phyloP scores from a whole-genome alignment of 2,797 vertebrate genomes.

The Bovichtus diacanthus region DNA sequence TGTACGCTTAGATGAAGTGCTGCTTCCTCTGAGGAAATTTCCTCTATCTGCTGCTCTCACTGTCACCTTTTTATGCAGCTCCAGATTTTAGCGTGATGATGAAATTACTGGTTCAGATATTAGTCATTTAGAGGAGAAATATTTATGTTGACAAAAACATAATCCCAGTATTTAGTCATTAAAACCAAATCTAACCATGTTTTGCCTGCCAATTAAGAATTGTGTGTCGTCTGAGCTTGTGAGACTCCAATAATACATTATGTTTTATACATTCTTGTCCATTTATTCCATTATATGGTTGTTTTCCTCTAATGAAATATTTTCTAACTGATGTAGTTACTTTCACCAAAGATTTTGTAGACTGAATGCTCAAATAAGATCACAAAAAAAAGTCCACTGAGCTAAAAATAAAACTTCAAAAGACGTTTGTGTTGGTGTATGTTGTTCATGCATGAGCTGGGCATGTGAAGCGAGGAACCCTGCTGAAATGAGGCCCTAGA shows the following conservation, averaged over 20 bases:
- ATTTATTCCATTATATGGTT: constrained; percentile 22
- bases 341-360: constrained; percentile 32
- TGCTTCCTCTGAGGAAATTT: background rate
- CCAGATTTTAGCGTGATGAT: constrained; percentile 13
- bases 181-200: constrained; percentile 17
- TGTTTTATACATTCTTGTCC: constrained; percentile 41
- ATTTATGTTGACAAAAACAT: background rate
- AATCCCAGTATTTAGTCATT: constrained; percentile 2
- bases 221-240: background rate
- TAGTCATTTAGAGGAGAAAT: background rate
- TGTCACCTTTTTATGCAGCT: constrained; percentile 20
- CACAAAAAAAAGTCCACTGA: constrained; percentile 29
- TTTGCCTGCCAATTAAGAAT: background rate
- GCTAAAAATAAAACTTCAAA: constrained; percentile 69
- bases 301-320: constrained; percentile 18
- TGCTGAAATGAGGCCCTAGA: background rate
- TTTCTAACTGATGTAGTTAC: constrained; percentile 18
- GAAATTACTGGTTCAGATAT: background rate
- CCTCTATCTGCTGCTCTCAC: background rate
- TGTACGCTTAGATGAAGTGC: background rate
- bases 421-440: constrained; percentile 39
- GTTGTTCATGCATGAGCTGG: constrained; percentile 36
- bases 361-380: constrained; percentile 34
- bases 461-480: background rate
- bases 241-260: constrained; percentile 4